phyloP scores from a whole-genome alignment of 2,113 vertebrate genomes.

The Burhinus bistriatus region DNA sequence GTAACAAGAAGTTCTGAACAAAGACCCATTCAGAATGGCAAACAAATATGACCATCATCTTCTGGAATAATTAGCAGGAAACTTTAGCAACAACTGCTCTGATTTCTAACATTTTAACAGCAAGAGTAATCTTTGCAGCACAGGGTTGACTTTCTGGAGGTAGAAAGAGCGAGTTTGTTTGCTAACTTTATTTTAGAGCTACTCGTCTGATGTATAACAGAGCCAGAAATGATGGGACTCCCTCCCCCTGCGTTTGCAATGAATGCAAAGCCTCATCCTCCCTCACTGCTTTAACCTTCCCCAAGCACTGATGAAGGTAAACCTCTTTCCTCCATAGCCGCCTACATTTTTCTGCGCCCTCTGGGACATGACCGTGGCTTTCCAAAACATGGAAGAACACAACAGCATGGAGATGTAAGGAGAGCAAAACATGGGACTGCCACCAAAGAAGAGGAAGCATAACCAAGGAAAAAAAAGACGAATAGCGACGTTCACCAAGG shows the following conservation, averaged over 20 bases:
- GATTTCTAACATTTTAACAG: background rate
- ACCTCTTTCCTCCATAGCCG: background rate
- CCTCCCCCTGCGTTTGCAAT: background rate
- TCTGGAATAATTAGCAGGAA: conserved; percentile 3
- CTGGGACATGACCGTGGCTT: background rate
- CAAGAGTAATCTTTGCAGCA: background rate
- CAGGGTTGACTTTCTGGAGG: background rate
- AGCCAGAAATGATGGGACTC: background rate
- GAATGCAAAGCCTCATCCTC: background rate
- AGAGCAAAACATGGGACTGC: background rate
- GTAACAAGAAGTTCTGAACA: background rate
- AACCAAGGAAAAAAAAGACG: background rate
- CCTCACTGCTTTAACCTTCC: background rate
- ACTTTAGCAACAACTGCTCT: background rate
- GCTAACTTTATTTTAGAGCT: background rate
- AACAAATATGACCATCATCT: background rate
- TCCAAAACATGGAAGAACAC: background rate
- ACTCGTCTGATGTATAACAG: background rate
- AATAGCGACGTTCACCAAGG: rapidly evolving
- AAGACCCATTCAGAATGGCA: background rate
- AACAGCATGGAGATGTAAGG: background rate
- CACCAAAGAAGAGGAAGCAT: background rate
- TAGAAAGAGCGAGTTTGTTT: background rate
- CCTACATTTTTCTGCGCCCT: background rate
- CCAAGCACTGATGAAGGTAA: background rate